Base-by-base conservation (phyloP, 2,888 invertebrate genomes). In the Drosophila setosimentum region DNA sequence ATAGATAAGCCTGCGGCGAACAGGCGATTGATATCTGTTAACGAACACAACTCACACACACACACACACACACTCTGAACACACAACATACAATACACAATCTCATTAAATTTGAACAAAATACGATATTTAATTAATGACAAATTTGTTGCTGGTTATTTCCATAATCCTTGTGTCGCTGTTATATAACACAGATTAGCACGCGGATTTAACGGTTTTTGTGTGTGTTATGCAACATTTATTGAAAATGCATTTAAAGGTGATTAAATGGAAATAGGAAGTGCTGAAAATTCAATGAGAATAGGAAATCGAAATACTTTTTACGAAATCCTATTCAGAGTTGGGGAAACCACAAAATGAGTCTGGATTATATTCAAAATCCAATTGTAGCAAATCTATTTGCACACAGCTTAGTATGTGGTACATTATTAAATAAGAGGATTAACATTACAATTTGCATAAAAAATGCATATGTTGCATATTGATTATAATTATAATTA, bases 1-100 rank as follows among this genome's bases (percentile, higher is more conserved):
- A 78, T 55, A 68, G 82, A 73, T 81, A 81, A 78, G 66, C 79
- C 65, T 68, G 65, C 73, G 78, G 76, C 79, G 18, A 53, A 53
- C 42, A n/a, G 27, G 5, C 70, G 54, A 73, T 71, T 75, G 74
- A 60, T 58, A 57, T 37, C 54, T 48, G 76, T 32, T 58, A 68
- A 30, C 48, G 42, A 24, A 50, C 7, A 45, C 11, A 37, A 45
- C 21, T 3, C 21, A 21, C n/a, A 40, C 40, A 40, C 30, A 51
- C 32, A 49, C 35, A 40, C 27, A 58, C 61, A 71, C 40, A 40
- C n/a, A 3, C 13, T 3, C n/a, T 11, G 13, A 13, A 57, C 33
- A 18, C 48, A 45, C n/a, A 54, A n/a, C 16, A 32, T 4, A 40
- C 3, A 35, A 21, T 30, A 35, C 24, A 55, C 59, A 77, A 78